Conservation (phyloP, 2,888 invertebrate species). For the Drosophila pseudotakahashii region DNA sequence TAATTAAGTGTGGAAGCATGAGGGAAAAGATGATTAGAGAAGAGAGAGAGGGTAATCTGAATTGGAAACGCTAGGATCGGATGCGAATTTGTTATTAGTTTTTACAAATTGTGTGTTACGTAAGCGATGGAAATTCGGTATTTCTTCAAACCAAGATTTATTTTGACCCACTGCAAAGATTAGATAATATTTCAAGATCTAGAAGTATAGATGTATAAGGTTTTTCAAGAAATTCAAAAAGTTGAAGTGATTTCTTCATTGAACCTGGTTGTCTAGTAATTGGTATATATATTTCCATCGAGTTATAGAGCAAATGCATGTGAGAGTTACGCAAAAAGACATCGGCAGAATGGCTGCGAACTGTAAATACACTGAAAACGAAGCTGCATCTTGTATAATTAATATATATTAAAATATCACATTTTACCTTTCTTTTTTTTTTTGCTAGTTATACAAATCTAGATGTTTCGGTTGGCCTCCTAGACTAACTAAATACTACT, state of each 20-base stretch:
- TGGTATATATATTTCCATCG: conserved; percentile 18
- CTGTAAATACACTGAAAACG: conserved; percentile 34
- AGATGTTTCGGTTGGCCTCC: conserved; percentile 25
- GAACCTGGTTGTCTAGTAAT: conserved; percentile 18
- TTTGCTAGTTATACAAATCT: conserved; percentile 33
- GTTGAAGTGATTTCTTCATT: background rate
- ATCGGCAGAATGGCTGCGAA: conserved; percentile 7
- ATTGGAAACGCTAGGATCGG: background rate
- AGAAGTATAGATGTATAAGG: background rate
- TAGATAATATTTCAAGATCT: conserved; percentile 2
- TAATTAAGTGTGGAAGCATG: conserved; percentile 5
- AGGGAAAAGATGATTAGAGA: background rate
- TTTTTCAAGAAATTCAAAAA: background rate
- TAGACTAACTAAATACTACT: conserved; percentile 18
- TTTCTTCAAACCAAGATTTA: background rate
- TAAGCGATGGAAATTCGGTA: background rate
- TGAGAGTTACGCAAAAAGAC: conserved; percentile 11
- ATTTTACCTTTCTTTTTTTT: conserved; percentile 12
- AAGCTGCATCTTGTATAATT: conserved; percentile 20
- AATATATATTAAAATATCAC: conserved; percentile 13
- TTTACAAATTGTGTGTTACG: conserved; percentile 26
- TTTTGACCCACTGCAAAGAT: conserved; percentile 2
- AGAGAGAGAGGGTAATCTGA: background rate
- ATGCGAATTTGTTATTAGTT: conserved; percentile 27
- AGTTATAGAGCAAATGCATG: conserved; percentile 18